These are phyloP conservation scores for Hassar affinis DNA, from an alignment of 2,113 vertebrate genomes.

Conservation along the genomic window DNA sequence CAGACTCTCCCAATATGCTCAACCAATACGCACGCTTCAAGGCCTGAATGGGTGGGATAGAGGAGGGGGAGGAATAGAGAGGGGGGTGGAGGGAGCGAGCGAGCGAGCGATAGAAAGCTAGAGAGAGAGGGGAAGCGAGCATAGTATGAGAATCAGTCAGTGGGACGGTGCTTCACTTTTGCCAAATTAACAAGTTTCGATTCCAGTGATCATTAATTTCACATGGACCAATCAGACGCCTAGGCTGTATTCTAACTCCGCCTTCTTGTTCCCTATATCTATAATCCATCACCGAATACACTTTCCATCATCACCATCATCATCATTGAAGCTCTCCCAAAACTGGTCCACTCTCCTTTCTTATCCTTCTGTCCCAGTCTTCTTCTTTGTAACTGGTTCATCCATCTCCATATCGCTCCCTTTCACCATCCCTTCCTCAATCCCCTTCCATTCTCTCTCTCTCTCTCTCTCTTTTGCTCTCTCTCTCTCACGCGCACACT, in stretches of 20 bases:
- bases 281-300: conserved; percentile 8
- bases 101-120: conserved; percentile 34
- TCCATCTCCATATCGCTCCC: conserved; percentile 12
- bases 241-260: conserved; percentile 9
- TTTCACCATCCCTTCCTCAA: conserved; percentile 15
- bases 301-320: conserved; percentile 3
- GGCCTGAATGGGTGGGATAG: conserved; percentile 74
- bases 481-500: too few species aligned
- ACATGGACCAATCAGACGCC: conserved; percentile 67
- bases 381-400: neutral
- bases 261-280: conserved; percentile 24
- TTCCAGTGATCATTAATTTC: conserved; percentile 86
- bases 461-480: conserved; percentile 8
- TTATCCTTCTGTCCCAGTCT: conserved; percentile 4
- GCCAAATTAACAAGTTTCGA: conserved; percentile 88
- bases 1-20: conserved; percentile 71
- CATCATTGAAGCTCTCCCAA: conserved; percentile 2
- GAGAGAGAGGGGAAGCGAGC: conserved; percentile 36
- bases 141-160: conserved; percentile 72
- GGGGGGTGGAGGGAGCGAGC: conserved; percentile 5
- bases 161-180: conserved; percentile 77
- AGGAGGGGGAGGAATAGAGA: conserved; percentile 61
- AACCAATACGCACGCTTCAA: conserved; percentile 86
- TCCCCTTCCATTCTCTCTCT: conserved; percentile 2
- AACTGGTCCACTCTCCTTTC: neutral